Percentiles rank a stretch among this genome's conserved stretches.
Evolutionary conservation across 2,888 invertebrate genomes (phyloP).

Genomic region (Tachina grossa): DNA sequence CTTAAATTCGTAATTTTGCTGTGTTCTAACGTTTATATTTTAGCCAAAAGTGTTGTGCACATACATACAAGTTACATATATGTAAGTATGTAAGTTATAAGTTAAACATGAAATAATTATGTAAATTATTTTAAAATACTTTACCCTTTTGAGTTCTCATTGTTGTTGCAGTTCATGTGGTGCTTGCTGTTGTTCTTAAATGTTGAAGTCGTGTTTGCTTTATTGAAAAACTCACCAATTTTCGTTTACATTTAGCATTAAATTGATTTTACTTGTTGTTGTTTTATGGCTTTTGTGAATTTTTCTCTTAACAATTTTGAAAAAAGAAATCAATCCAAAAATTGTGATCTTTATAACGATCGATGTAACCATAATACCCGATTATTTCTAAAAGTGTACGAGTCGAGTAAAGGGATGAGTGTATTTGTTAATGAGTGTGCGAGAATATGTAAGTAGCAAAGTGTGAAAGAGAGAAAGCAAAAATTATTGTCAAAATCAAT

Average conservation of each 20-base stretch:
- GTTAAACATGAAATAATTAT: constrained; percentile 2
- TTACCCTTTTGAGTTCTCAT: constrained; percentile 53
- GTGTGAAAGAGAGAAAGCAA: background rate
- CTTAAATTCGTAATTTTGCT: constrained; percentile 66
- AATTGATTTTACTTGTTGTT: background rate
- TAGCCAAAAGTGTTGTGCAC: constrained; percentile 58
- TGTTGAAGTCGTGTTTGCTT: constrained; percentile 43
- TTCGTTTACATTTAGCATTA: background rate
- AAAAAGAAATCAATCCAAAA: constrained; percentile 70
- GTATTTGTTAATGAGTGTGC: constrained; percentile 18
- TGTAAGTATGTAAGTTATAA: constrained; percentile 23
- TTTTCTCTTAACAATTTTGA: constrained; percentile 64
- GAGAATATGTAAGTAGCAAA: background rate
- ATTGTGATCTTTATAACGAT: constrained; percentile 68
- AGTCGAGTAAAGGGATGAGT: background rate
- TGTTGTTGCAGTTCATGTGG: constrained; percentile 14
- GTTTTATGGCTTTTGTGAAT: constrained; percentile 47
- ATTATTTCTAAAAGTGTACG: constrained; percentile 63
- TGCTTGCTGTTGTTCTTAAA: background rate
- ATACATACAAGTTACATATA: constrained; percentile 8
- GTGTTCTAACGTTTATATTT: constrained; percentile 37
- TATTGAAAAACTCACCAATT: constrained; percentile 61
- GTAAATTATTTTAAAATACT: constrained; percentile 56
- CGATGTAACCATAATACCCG: constrained; percentile 65
- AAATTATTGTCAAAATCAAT: background rate